These are phyloP conservation scores for Craseonycteris thonglongyai DNA, from an alignment of 2,113 vertebrate genomes.

Conservation along the genomic window DNA sequence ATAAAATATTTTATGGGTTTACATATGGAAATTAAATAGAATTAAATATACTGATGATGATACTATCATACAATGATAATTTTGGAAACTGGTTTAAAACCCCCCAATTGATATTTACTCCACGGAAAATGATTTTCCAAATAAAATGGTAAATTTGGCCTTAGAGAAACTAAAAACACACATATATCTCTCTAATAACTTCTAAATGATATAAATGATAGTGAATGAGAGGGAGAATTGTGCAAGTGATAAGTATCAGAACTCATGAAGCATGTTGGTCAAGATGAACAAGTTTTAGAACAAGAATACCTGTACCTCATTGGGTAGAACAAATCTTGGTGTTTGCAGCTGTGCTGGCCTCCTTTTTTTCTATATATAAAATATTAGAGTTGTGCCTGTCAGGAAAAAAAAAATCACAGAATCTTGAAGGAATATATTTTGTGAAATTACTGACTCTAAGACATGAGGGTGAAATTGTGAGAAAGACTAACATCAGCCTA, in stretches of 20 bases:
- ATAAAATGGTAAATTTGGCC: not conserved
- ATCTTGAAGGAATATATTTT: not conserved
- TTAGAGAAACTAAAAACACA: not conserved
- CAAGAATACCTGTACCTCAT: not conserved
- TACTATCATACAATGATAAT: not conserved
- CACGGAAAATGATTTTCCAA: not conserved
- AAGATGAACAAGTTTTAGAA: not conserved
- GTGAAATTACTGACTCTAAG: not conserved
- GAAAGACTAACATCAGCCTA: not conserved
- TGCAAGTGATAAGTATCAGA: not conserved
- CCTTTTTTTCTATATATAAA: not conserved
- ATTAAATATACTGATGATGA: not conserved
- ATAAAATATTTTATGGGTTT: not conserved
- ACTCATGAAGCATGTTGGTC: not conserved
- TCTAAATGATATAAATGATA: not conserved
- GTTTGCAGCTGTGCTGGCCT: not conserved
- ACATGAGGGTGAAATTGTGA: not conserved
- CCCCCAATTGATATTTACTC: not conserved
- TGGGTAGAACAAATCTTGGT: not conserved
- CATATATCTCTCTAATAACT: not conserved
- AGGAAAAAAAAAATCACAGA: not conserved
- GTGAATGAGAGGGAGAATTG: not conserved
- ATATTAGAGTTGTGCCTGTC: not conserved
- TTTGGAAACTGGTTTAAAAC: conserved; percentile 12
- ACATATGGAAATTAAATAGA: conserved; percentile 17